A percentile compares a stretch with the other conserved stretches of the same genome.
phyloP scores from a whole-genome alignment of 1,140 invertebrate species.

The Nixonia krombeini region DNA sequence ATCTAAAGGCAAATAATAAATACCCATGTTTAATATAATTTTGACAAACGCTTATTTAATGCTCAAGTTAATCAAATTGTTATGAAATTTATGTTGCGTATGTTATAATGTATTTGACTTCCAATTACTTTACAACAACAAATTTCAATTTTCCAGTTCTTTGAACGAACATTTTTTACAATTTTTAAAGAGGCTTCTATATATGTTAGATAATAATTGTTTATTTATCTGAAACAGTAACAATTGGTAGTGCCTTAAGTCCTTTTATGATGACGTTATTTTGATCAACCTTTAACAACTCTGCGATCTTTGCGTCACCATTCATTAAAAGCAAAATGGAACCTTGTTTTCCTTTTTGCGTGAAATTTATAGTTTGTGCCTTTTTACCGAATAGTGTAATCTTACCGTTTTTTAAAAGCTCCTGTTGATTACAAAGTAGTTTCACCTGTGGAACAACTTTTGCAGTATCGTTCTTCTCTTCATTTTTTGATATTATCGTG shows the following conservation, averaged over 20 bases:
- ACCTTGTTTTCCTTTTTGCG: constrained; percentile 61
- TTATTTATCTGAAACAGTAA: constrained; percentile 50
- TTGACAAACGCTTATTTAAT: too few relatives aligned
- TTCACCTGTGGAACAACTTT: constrained; percentile 45
- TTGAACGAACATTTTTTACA: not conserved
- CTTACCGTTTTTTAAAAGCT: constrained; percentile 49
- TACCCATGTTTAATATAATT: not conserved
- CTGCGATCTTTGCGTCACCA: constrained; percentile 38
- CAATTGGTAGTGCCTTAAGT: constrained; percentile 45
- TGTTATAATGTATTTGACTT: too few relatives aligned
- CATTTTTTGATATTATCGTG: not conserved
- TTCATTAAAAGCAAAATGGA: constrained; percentile 59
- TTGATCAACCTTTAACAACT: constrained; percentile 56
- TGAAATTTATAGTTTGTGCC: constrained; percentile 56
- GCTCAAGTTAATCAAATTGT: too few relatives aligned
- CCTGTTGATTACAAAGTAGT: constrained; percentile 34
- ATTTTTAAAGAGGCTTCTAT: not conserved
- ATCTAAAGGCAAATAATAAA: not conserved
- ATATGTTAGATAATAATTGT: constrained; percentile 4
- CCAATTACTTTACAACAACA: not conserved
- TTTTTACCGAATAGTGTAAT: constrained; percentile 56
- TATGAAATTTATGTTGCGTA: too few relatives aligned
- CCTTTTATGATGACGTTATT: constrained; percentile 37
- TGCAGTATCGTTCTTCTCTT: constrained; percentile 21
- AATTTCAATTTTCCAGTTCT: not conserved